phyloP scores from a whole-genome alignment of 2,888 invertebrate species.

The Drosophila kuntzei region DNA sequence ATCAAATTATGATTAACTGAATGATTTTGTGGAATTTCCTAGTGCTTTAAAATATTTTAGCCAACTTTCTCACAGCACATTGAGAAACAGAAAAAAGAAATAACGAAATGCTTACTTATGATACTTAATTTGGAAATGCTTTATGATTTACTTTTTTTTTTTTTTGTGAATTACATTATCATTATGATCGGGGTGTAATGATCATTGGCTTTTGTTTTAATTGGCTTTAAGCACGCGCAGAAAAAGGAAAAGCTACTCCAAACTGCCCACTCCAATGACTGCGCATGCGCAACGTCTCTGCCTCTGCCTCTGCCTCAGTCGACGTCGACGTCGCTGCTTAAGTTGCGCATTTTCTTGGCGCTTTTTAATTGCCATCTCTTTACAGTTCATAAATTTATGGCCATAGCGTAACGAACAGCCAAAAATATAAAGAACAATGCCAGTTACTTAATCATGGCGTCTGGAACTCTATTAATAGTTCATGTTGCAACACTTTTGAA shows the following conservation, averaged over 20 bases:
- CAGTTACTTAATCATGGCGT: constrained; percentile 36
- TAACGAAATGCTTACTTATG: constrained; percentile 28
- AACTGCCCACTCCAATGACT: constrained; percentile 48
- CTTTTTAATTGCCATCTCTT: constrained; percentile 59
- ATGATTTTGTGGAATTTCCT: constrained; percentile 47
- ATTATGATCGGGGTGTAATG: constrained; percentile 33
- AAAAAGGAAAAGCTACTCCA: constrained; percentile 55
- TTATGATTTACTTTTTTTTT: constrained; percentile 48
- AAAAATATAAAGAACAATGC: constrained; percentile 26
- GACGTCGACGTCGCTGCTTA: background rate
- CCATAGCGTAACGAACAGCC: constrained; percentile 46
- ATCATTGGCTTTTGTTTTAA: constrained; percentile 50
- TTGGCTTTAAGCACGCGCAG: constrained; percentile 57
- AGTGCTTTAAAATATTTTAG: constrained; percentile 5
- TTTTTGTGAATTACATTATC: constrained; percentile 48
- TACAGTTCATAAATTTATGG: constrained; percentile 65
- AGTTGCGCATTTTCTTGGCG: constrained; percentile 43
- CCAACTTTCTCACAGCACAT: constrained; percentile 46
- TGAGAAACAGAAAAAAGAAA: background rate
- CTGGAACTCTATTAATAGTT: constrained; percentile 12
- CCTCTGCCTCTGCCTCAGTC: constrained; percentile 1
- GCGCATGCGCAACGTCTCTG: constrained; percentile 54
- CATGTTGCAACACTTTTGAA: constrained; percentile 48
- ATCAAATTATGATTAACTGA: constrained; percentile 38
- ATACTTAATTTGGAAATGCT: constrained; percentile 39